Percentiles rank a stretch among this genome's conserved stretches.
Conservation (phyloP, 2,888 invertebrate genomes). For the Aspidiotus rigidus region DNA sequence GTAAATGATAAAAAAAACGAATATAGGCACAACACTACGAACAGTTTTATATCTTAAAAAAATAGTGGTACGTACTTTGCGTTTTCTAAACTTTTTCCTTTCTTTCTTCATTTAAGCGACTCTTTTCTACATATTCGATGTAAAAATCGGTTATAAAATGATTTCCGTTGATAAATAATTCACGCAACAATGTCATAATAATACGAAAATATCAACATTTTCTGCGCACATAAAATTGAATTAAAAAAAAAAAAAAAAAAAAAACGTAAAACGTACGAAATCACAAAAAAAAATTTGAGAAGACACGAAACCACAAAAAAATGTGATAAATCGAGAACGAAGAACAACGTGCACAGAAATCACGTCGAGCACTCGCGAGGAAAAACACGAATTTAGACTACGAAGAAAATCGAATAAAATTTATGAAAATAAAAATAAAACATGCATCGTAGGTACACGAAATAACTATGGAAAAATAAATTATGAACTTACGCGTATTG, state of each 20-base stretch:
- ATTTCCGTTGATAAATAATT: background rate
- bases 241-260: too few relatives aligned
- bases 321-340: slow-evolving; percentile 5
- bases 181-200: slow-evolving; percentile 24
- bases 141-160: background rate
- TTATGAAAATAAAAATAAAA: background rate
- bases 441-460: background rate
- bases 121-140: slow-evolving; percentile 15
- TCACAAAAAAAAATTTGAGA: too few relatives aligned
- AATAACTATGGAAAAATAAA: slow-evolving; percentile 15
- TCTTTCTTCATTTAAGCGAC: slow-evolving; percentile 30
- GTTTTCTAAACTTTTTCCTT: slow-evolving; percentile 25
- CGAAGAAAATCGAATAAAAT: background rate
- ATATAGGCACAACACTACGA: too few relatives aligned
- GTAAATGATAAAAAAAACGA: too few relatives aligned
- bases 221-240: background rate
- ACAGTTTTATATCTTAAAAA: too few relatives aligned
- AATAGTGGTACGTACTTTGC: slow-evolving; percentile 14
- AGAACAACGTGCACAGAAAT: background rate
- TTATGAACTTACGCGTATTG: slow-evolving; percentile 8
- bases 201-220: slow-evolving; percentile 11
- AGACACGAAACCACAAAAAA: background rate
- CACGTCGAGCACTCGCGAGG: slow-evolving; percentile 6
- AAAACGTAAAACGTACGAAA: too few relatives aligned
- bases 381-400: slow-evolving; percentile 6